Evolutionary conservation across 2,113 vertebrate species (phyloP).

Genomic region (Sisor rabdophorus): DNA sequence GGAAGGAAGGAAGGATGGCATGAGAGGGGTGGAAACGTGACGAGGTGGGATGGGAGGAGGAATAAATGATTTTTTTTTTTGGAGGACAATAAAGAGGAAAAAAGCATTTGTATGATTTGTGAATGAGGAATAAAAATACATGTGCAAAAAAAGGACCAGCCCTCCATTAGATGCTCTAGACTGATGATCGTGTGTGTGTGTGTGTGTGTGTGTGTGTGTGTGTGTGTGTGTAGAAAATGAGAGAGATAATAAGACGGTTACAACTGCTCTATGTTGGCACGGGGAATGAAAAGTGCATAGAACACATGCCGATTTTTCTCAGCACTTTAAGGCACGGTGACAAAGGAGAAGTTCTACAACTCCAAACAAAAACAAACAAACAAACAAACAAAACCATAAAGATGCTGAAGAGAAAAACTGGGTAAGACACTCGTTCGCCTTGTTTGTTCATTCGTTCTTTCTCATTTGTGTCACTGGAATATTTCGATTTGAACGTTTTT

Average conservation of each 20-base stretch:
- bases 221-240: not conserved
- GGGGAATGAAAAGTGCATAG: constrained; percentile 36
- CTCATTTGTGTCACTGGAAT: not conserved
- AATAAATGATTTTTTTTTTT: not conserved
- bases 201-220: constrained; percentile 22
- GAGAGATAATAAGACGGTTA: not conserved
- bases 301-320: constrained; percentile 21
- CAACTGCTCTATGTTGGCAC: constrained; percentile 12
- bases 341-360: not conserved
- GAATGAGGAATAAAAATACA: not conserved
- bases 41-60: too few species aligned
- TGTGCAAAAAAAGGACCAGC: constrained; percentile 44
- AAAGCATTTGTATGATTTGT: constrained; percentile 2
- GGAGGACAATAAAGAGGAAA: not conserved
- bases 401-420: not conserved
- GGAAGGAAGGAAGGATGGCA: too few species aligned
- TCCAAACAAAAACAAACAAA: not conserved
- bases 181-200: not conserved
- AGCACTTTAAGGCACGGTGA: constrained; percentile 42
- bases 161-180: constrained; percentile 27
- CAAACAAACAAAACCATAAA: not conserved
- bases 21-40: not conserved
- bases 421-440: not conserved
- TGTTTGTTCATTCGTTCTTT: not conserved
- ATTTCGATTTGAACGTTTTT: too few species aligned